Base-by-base conservation (phyloP, 2,888 invertebrate species). In the Chalcosyrphus nemorum region DNA sequence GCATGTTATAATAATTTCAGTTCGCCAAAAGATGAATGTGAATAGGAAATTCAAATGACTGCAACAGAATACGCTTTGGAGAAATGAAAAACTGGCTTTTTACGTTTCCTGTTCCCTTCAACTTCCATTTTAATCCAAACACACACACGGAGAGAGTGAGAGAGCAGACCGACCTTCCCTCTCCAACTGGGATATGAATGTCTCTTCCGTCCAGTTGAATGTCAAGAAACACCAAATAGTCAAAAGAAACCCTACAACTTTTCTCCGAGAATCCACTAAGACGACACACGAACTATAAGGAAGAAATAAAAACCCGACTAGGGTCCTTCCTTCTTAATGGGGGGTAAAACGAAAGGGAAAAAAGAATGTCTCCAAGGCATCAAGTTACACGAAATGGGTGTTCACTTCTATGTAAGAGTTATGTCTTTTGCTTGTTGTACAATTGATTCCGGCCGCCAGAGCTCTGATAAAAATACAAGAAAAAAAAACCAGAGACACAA, bases 341-440 rank as follows among this genome's bases (percentile, higher is more conserved):
- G n/a, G n/a, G 15, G 56, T 27, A 59, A 54, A 41, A 59, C 50
- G 72, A 41, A 63, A 15, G 13, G 21, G 45, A 68, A 68, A n/a
- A n/a, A n/a, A n/a, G n/a, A 59, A 52, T 66, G 59, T 76, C 76
- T 29, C 68, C 32, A 54, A 70, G 68, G 76, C 76, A 77, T 77
- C 76, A 70, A 61, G 76, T 77, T 68, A 77, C 76, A 77, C 59
- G 61, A 70, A 77, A 68, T 77, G 76, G 76, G 68, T 77, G 68
- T 68, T 68, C 76, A 61, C 61, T 59, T 50, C 54, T 29, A 57
- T 56, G 76, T 24, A 45, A 59, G 61, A 70, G 59, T 54, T 77
- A 61, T 77, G 76, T 70, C 76, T 77, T 76, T 9, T n/a, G 68
- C 59, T 68, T 52, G 59, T 54, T 70, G 68, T 61, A 54, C 61